These are phyloP conservation scores for Sternotherus odoratus DNA, from an alignment of 2,797 vertebrate species.

Conservation along the genomic window DNA sequence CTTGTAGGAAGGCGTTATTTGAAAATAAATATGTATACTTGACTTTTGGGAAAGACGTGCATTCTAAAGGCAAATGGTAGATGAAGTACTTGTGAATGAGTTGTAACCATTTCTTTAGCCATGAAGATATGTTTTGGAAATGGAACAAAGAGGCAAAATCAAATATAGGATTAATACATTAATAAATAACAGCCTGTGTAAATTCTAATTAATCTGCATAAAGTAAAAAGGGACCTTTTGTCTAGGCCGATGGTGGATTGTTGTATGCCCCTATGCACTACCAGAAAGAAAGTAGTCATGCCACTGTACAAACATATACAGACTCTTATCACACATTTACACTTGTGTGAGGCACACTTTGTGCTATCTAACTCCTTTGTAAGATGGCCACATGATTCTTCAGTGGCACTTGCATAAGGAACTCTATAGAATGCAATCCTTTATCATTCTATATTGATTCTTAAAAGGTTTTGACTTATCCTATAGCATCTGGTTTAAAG, in stretches of 20 bases:
- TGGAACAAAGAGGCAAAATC: not conserved
- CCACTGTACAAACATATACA: not conserved
- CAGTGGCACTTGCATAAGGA: constrained; percentile 41
- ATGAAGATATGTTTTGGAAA: not conserved
- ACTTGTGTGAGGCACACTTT: not conserved
- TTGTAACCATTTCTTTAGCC: not conserved
- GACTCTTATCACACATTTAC: constrained; percentile 11
- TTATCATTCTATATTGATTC: constrained; percentile 67
- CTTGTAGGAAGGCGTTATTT: not conserved
- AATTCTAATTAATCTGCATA: not conserved
- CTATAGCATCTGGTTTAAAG: constrained; percentile 73
- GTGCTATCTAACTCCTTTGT: constrained; percentile 25
- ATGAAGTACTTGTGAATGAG: not conserved
- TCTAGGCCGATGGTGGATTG: not conserved
- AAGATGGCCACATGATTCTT: constrained; percentile 33
- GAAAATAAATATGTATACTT: not conserved
- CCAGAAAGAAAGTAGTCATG: constrained; percentile 1
- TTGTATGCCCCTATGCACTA: not conserved
- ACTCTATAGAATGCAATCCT: constrained; percentile 64
- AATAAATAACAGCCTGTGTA: not conserved
- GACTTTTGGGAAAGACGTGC: not conserved
- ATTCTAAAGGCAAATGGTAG: not conserved
- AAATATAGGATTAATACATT: not conserved
- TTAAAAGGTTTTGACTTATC: constrained; percentile 73
- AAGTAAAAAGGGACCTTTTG: not conserved